These are phyloP conservation scores for Volucella inanis DNA, from an alignment of 2,888 invertebrate species.

Conservation along the genomic window DNA sequence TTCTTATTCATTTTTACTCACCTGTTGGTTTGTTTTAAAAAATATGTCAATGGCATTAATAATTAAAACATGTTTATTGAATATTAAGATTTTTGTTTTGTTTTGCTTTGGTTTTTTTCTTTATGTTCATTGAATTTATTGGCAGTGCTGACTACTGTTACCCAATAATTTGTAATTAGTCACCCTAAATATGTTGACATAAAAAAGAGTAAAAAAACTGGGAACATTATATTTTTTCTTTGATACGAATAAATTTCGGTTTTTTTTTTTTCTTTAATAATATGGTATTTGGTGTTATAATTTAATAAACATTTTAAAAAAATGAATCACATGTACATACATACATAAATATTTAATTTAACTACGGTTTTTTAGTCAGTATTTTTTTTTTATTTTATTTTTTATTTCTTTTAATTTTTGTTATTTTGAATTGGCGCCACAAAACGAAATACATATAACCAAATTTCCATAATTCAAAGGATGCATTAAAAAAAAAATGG, in stretches of 20 bases:
- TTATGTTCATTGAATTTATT: conserved; percentile 50
- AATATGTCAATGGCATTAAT: conserved; percentile 22
- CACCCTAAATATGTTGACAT: conserved; percentile 44
- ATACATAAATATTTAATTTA: conserved; percentile 11
- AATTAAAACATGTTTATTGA: conserved; percentile 53
- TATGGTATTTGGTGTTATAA: conserved; percentile 41
- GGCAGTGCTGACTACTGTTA: conserved; percentile 65
- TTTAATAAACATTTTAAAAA: conserved; percentile 27
- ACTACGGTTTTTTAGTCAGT: conserved; percentile 3
- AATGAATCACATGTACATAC: conserved; percentile 16
- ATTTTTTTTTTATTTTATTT: too few species aligned
- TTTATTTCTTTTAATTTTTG: too few species aligned
- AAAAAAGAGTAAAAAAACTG: conserved; percentile 39
- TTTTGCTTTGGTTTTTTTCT: conserved; percentile 1
- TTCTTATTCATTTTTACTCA: conserved; percentile 9
- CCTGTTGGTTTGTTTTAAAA: conserved; percentile 19
- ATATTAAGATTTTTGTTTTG: conserved; percentile 31
- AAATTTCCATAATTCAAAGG: too few species aligned
- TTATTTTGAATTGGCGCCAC: too few species aligned
- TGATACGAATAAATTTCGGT: conserved; percentile 32
- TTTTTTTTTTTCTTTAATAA: conserved; percentile 29
- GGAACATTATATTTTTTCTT: conserved; percentile 19
- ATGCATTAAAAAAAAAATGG: too few species aligned
- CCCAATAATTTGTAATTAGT: conserved; percentile 41
- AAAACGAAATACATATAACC: too few species aligned